phyloP scores from a whole-genome alignment of 1,140 invertebrate species.

The Bombus polaris region DNA sequence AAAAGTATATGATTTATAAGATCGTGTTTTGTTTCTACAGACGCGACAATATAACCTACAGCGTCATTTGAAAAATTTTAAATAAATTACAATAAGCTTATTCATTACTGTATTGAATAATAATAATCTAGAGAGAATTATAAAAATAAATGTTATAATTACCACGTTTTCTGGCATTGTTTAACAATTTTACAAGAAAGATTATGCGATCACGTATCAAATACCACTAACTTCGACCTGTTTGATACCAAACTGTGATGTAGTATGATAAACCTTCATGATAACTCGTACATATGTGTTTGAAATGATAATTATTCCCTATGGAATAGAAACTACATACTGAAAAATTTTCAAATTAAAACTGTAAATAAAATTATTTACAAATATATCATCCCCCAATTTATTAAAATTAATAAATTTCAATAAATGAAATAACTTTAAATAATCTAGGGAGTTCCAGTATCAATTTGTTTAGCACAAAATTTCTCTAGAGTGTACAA shows the following conservation, averaged over 20 bases:
- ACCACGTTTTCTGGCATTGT: constrained; percentile 75
- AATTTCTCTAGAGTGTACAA: neutral
- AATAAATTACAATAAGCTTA: neutral
- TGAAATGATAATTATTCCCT: neutral
- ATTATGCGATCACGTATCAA: constrained; percentile 6
- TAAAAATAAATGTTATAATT: constrained; percentile 43
- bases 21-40: constrained; percentile 35
- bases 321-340: neutral
- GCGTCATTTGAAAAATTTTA: neutral
- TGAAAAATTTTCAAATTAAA: neutral
- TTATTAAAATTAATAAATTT: constrained; percentile 18
- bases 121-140: neutral
- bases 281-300: constrained; percentile 5
- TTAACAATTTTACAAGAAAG: neutral
- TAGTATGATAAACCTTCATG: constrained; percentile 11
- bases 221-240: constrained; percentile 23
- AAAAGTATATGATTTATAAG: neutral
- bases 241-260: constrained; percentile 37
- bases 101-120: neutral
- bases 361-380: neutral
- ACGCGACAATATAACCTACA: constrained; percentile 54
- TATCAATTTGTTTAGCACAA: neutral
- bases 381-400: neutral
- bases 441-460: neutral
- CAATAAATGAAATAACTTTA: neutral